A percentile compares a stretch with the other conserved stretches of the same genome.
Conservation (phyloP, 1,140 invertebrate genomes). For the Pseudachorutes palmiensis region DNA sequence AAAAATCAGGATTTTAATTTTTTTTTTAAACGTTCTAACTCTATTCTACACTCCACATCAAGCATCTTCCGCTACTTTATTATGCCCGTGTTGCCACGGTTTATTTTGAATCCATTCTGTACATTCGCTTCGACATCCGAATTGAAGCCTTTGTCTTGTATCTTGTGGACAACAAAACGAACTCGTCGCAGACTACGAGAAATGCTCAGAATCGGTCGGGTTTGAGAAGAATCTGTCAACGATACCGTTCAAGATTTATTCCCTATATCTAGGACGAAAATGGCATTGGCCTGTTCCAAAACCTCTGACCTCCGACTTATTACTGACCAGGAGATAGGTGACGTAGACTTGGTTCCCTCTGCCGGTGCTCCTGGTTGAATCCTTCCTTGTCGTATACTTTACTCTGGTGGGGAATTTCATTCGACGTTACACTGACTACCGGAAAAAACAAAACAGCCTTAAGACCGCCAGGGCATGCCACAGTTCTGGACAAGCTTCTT, state of each 20-base stretch:
- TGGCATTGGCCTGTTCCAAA: background rate
- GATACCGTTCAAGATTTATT: background rate
- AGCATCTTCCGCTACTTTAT: no score
- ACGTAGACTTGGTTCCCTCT: background rate
- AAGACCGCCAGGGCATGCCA: background rate
- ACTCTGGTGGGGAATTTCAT: background rate
- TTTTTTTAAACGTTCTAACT: no score
- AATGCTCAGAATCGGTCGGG: background rate
- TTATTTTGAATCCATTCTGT: no score
- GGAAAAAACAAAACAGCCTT: background rate
- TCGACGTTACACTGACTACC: background rate
- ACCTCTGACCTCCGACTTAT: no score
- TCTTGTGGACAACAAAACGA: background rate
- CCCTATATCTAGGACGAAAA: background rate
- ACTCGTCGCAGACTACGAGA: background rate
- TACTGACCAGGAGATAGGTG: background rate
- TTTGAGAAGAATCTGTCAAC: background rate
- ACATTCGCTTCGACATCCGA: no score
- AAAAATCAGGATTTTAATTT: no score
- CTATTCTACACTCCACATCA: no score
- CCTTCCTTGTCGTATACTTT: background rate
- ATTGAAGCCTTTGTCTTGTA: background rate
- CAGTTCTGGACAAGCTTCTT: background rate
- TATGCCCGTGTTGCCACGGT: no score
- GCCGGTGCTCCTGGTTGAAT: background rate